These are phyloP conservation scores for Neolamprologus cancellatus DNA, from an alignment of 2,113 vertebrate genomes.

Conservation along the genomic window DNA sequence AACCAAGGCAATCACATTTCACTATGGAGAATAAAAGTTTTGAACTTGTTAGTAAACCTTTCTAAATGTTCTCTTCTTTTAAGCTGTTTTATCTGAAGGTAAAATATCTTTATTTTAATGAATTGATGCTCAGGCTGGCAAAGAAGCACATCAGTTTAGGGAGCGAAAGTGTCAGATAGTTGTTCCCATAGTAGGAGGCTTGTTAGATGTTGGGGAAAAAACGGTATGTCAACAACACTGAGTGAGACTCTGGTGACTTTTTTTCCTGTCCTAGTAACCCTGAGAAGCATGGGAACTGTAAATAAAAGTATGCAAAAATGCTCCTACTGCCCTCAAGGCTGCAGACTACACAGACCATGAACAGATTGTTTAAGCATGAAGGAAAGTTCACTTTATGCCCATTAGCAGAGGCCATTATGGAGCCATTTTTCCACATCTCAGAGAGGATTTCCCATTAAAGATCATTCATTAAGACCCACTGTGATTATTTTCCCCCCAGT, in stretches of 20 bases:
- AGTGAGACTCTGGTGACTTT: conserved; percentile 27
- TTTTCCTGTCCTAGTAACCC: conserved; percentile 19
- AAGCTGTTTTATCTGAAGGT: background rate
- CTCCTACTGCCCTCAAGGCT: conserved; percentile 30
- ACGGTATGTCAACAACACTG: conserved; percentile 51
- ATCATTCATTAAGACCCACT: conserved; percentile 25
- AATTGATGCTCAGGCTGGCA: background rate
- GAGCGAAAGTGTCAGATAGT: background rate
- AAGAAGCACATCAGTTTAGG: background rate
- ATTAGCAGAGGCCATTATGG: conserved; percentile 40
- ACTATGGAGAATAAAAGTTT: background rate
- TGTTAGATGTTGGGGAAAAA: conserved; percentile 40
- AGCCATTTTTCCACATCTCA: conserved; percentile 30
- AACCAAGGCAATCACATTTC: conserved; percentile 17
- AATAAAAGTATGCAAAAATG: conserved; percentile 60
- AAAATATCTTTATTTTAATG: background rate
- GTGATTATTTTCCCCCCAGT: conserved; percentile 4
- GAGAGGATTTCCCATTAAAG: conserved; percentile 36
- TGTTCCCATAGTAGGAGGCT: conserved; percentile 25
- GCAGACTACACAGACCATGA: background rate
- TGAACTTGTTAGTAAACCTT: background rate
- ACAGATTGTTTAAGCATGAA: conserved; percentile 45
- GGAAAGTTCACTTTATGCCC: conserved; percentile 35
- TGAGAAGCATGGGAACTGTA: conserved; percentile 70
- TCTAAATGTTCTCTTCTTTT: background rate